Base-by-base conservation (phyloP, 2,888 invertebrate genomes). In the Cheilosia grossa region DNA sequence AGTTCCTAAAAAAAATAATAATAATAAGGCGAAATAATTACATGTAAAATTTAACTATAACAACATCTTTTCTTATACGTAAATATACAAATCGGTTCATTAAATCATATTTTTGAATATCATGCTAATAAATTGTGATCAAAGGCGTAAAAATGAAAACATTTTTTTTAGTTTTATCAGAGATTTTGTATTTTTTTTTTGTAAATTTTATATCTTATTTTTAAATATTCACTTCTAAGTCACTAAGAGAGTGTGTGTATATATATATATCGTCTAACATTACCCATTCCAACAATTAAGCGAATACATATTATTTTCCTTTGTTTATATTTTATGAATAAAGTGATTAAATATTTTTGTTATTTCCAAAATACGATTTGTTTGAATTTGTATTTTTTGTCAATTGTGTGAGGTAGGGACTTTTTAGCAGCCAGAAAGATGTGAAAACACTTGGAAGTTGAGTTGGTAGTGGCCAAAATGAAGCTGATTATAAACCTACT, bases 371-470 rank as follows among this genome's bases (percentile, higher is more conserved):
- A 56, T 70, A 86, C 79, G 87, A 89, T 88, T 89, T 88, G 88
- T 87, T 89, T 89, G 87, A 87, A 87, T 88, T 87, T 88, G 87
- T 87, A 89, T 89, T 88, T 87, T 88, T 88, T 86, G 82, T 78
- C 66, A 83, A 87, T 86, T 82, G 81, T 86, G 82, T 86, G 82
- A 80, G 37, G 33, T 1, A 64, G 49, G 47, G 24, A 47, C 5
- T 51, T 21, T 49, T 24, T 30, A 17, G 30, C 19, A 40, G 27
- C 5, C 47, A n/a, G n/a, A n/a, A n/a, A 21, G 5, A 21, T 69
- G 6, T 33, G 44, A n/a, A 24, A 9, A 21, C n/a, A 1, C 40
- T 54, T 40, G 56, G 10, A 33, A 21, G 33, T 56, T 21, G 15
- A 15, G 37, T 37, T 33, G 19, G 44, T 56, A 15, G 21, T n/a